Conservation (phyloP, 2,888 invertebrate genomes). For the Archips crataeganus region DNA sequence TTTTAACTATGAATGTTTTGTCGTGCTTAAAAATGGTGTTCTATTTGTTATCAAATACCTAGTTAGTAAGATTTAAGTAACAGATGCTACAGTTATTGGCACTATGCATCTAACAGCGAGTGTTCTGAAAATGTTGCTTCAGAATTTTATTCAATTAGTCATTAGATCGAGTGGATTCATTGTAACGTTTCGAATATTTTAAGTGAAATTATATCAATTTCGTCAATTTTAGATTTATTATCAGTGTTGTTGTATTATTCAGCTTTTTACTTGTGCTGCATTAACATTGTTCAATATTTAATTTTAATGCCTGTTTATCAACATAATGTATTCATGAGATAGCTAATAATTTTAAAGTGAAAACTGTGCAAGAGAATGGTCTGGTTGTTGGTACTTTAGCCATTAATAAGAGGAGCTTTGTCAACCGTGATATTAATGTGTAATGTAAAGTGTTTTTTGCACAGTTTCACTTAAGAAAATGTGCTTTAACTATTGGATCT, state of each 20-base stretch:
- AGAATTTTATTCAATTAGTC: slow-evolving; percentile 59
- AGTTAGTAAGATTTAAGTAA: slow-evolving; percentile 84
- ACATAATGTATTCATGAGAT: slow-evolving; percentile 51
- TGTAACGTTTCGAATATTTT: slow-evolving; percentile 69
- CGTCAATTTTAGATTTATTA: slow-evolving; percentile 83
- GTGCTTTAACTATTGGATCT: slow-evolving; percentile 67
- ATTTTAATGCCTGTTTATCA: slow-evolving; percentile 51
- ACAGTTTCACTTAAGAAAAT: slow-evolving; percentile 74
- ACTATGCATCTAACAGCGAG: slow-evolving; percentile 72
- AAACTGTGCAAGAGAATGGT: slow-evolving; percentile 76
- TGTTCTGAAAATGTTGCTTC: slow-evolving; percentile 58
- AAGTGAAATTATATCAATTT: slow-evolving; percentile 84
- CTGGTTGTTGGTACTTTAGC: slow-evolving; percentile 60
- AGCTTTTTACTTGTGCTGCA: slow-evolving; percentile 60
- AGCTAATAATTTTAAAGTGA: slow-evolving; percentile 65
- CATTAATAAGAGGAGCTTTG: slow-evolving; percentile 70
- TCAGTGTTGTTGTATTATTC: slow-evolving; percentile 70
- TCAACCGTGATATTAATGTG: slow-evolving; percentile 76
- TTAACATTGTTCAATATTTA: slow-evolving; percentile 44
- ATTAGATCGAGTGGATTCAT: slow-evolving; percentile 65
- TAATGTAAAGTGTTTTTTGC: slow-evolving; percentile 71
- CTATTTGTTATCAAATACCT: slow-evolving; percentile 86
- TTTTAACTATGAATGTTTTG: slow-evolving; percentile 87
- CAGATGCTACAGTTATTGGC: slow-evolving; percentile 85
- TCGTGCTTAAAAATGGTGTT: slow-evolving; percentile 87